Percentiles rank a stretch among this genome's conserved stretches.
Evolutionary conservation across 2,888 invertebrate species (phyloP).

Genomic region (Dione vanillae): DNA sequence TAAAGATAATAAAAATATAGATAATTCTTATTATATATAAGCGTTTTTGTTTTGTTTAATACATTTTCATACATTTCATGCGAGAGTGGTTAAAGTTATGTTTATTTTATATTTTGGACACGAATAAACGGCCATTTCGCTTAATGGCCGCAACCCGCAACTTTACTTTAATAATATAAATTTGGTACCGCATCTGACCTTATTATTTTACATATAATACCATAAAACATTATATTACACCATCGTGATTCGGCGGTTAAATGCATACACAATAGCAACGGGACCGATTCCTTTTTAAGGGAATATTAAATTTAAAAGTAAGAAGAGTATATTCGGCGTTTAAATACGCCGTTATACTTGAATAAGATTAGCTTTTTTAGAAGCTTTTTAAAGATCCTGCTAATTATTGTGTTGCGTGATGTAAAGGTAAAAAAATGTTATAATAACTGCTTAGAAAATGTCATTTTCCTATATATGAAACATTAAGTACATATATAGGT

Average conservation of each 20-base stretch:
- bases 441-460: too few species aligned
- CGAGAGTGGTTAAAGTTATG: slow-evolving; percentile 4
- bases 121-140: slow-evolving; percentile 16
- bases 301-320: neutral
- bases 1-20: too few species aligned
- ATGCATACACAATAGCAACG: neutral
- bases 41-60: neutral
- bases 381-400: too few species aligned
- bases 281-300: neutral
- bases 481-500: too few species aligned
- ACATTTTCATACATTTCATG: slow-evolving; percentile 10
- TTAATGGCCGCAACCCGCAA: slow-evolving; percentile 15
- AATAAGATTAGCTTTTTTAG: too few species aligned
- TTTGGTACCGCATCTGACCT: slow-evolving; percentile 6
- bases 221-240: neutral
- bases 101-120: slow-evolving; percentile 17
- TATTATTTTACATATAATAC: neutral
- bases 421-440: too few species aligned
- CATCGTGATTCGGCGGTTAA: neutral
- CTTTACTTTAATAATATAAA: slow-evolving; percentile 22
- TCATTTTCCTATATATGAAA: too few species aligned
- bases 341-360: neutral
- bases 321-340: neutral
- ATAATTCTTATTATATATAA: too few species aligned
- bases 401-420: too few species aligned